These are phyloP conservation scores for Mactra quadrangularis DNA, from an alignment of 1,140 invertebrate species.

Conservation along the genomic window DNA sequence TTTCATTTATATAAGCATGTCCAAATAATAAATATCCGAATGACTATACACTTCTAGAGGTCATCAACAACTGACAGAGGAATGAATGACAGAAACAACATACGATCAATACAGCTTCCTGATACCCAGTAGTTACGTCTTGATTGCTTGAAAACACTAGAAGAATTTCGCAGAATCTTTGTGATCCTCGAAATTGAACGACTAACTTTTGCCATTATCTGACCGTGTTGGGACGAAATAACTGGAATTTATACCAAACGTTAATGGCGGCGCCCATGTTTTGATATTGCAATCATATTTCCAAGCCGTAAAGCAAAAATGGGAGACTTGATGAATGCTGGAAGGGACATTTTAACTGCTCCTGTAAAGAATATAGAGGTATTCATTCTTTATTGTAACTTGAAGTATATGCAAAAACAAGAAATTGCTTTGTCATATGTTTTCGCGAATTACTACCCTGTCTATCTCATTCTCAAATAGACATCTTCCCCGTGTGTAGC, in stretches of 20 bases:
- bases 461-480: not conserved
- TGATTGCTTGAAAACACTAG: not conserved
- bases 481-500: not conserved
- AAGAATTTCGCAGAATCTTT: not conserved
- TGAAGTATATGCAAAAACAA: not conserved
- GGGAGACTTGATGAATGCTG: slow-evolving; percentile 73
- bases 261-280: slow-evolving; percentile 50
- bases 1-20: not conserved
- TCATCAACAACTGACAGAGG: not conserved
- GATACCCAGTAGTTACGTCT: slow-evolving; percentile 59
- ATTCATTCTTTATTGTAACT: not conserved
- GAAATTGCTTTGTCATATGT: slow-evolving; percentile 11
- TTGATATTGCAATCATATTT: not conserved
- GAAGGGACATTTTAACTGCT: slow-evolving; percentile 70
- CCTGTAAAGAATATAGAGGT: slow-evolving; percentile 75
- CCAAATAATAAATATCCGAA: not conserved
- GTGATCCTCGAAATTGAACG: not conserved
- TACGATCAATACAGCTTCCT: slow-evolving; percentile 73
- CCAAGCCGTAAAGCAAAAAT: slow-evolving; percentile 27
- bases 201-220: slow-evolving; percentile 5
- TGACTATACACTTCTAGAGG: not conserved
- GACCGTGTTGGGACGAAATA: too few species aligned
- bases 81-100: slow-evolving; percentile 6
- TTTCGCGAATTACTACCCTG: not conserved
- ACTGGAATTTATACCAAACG: not conserved